Base-by-base conservation (phyloP, 2,888 invertebrate genomes). In the Dermolepida albohirtum region DNA sequence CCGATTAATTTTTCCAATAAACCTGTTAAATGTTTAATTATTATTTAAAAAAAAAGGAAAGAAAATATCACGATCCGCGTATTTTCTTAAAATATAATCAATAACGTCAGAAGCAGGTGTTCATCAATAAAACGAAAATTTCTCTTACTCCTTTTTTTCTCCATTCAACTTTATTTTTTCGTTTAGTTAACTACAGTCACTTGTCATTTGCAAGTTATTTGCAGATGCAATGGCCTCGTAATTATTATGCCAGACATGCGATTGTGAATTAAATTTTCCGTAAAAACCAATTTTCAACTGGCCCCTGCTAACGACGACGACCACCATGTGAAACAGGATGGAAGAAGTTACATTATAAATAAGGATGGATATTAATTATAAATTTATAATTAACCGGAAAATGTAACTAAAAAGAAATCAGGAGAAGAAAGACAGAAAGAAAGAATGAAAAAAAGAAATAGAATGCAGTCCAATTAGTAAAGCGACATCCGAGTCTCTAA, bases 301-400 rank as follows among this genome's bases (percentile, higher is more conserved):
- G 34, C 10, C 34, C 34, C 34, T 34, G 6, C 34, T 34, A 34
- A 34, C 6, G 10, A 34, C 34, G 6, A 34, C 34, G 34, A 10
- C 34, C 8, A 22, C 40, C 55, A 40, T 55, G 55, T 40, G 55
- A 55, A 55, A 55, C 55, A 55, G 55, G 55, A 55, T 54, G 40
- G 17, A 55, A 11, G 10, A 4, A 22, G 22, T 22, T 22, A 22
- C 22, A 22, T 22, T 22, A 22, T 22, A 22, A 12, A 54, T n/a
- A 39, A 12, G 39, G 39, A 40, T 40, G 16, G 14, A 40, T 40
- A 57, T 57, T 43, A 44, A 43, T 57, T 59, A 29, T 59, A 44
- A 34, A 29, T 55, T 55, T 41, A 52, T 66, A 70, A 70, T 67
- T 64, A 64, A 27, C 41, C 27, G 34, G 63, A 34, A 55, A 66